phyloP scores from a whole-genome alignment of 2,888 invertebrate species.

The Erebia palarica region DNA sequence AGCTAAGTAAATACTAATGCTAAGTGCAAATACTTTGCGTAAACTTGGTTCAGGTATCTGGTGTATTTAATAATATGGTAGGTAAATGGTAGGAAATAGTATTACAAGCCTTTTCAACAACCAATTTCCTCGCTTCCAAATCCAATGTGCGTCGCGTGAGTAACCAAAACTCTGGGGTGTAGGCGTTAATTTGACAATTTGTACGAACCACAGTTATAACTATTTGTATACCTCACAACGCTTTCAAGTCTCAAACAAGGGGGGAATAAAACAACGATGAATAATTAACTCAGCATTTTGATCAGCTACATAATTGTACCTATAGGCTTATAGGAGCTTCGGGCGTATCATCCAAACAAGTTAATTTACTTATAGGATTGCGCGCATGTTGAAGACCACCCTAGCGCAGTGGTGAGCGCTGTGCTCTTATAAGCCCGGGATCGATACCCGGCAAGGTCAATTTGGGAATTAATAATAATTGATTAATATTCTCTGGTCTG shows the following conservation, averaged over 20 bases:
- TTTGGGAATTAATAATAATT: too few relatives aligned
- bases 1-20: too few relatives aligned
- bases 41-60: not conserved
- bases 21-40: too few relatives aligned
- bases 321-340: conserved; percentile 28
- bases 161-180: not conserved
- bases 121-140: not conserved
- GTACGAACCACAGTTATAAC: not conserved
- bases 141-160: not conserved
- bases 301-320: conserved; percentile 36
- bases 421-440: too few relatives aligned
- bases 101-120: not conserved
- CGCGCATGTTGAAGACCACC: not conserved
- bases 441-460: too few relatives aligned
- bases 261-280: conserved; percentile 31
- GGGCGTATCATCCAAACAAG: conserved; percentile 35
- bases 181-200: conserved; percentile 3
- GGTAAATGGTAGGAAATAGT: not conserved
- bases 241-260: conserved; percentile 19
- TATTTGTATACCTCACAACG: conserved; percentile 12
- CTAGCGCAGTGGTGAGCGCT: conserved; percentile 8
- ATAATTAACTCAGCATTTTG: conserved; percentile 40
- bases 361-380: conserved; percentile 34
- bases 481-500: too few relatives aligned
- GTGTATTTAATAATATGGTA: not conserved